Conservation (phyloP, 2,113 vertebrate genomes). For the Neogale vison region DNA sequence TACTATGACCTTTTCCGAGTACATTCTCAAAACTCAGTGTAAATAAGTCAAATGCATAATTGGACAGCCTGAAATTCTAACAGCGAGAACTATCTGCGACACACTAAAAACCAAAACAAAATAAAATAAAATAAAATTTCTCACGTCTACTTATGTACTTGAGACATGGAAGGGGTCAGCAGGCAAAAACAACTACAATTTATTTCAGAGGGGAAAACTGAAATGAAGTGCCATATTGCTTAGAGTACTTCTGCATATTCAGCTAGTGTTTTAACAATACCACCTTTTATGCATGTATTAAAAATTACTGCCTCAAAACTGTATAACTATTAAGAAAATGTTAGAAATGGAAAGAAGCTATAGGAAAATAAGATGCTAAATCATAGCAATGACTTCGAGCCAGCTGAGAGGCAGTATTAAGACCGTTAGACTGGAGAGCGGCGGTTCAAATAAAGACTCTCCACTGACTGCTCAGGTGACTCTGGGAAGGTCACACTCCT, state of each 20-base stretch:
- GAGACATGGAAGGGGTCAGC: neutral
- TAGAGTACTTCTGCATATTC: slow-evolving; percentile 59
- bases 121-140: neutral
- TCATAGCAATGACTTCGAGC: neutral
- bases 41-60: neutral
- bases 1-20: neutral
- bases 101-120: neutral
- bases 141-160: neutral
- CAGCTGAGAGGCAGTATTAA: neutral
- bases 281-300: neutral
- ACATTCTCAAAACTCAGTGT: neutral
- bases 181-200: neutral
- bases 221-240: slow-evolving; percentile 57
- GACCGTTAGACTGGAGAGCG: no score
- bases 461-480: neutral
- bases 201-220: neutral
- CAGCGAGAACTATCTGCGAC: neutral
- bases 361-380: slow-evolving; percentile 13
- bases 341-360: neutral
- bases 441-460: neutral
- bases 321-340: slow-evolving; percentile 53
- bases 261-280: neutral
- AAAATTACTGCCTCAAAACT: neutral
- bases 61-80: slow-evolving; percentile 33
- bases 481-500: neutral